Percentiles rank a stretch among this genome's conserved stretches.
Conservation (phyloP, 35 echinoderm and acorn worm genomes). For the Lytechinus pictus region DNA sequence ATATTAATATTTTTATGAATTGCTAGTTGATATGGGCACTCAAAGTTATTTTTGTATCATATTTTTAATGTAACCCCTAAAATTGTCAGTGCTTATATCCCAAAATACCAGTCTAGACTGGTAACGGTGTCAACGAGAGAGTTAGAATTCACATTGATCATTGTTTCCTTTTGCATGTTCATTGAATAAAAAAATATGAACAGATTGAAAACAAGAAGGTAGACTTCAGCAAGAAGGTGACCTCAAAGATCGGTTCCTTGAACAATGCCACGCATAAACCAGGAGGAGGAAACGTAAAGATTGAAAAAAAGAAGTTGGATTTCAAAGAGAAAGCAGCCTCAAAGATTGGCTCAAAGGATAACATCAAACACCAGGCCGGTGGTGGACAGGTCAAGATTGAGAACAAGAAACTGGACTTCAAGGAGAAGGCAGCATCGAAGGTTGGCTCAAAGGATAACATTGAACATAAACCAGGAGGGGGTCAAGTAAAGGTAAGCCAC, state of each 20-base stretch:
- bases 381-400: constrained; percentile 91
- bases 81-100: neutral
- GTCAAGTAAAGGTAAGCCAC: constrained; percentile 70
- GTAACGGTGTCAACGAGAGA: too few relatives aligned
- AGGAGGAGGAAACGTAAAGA: constrained; percentile 83
- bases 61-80: neutral
- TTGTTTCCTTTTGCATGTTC: neutral
- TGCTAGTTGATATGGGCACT: too few relatives aligned
- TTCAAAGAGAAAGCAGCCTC: constrained; percentile 75
- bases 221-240: constrained; percentile 79
- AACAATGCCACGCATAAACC: constrained; percentile 83
- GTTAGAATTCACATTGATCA: neutral
- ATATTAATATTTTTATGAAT: too few relatives aligned
- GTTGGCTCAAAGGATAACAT: constrained; percentile 92
- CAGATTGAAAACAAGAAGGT: constrained; percentile 85
- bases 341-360: constrained; percentile 91
- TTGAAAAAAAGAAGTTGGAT: constrained; percentile 73
- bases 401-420: constrained; percentile 86
- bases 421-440: constrained; percentile 78
- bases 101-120: neutral
- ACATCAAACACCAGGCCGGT: constrained; percentile 81
- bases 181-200: constrained; percentile 44
- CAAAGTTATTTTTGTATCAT: too few relatives aligned
- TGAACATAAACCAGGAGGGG: constrained; percentile 88
- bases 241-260: constrained; percentile 86